Percentiles rank a stretch among this genome's conserved stretches.
Evolutionary conservation across 2,888 invertebrate species (phyloP).

Genomic region (Drymonia ruficornis): DNA sequence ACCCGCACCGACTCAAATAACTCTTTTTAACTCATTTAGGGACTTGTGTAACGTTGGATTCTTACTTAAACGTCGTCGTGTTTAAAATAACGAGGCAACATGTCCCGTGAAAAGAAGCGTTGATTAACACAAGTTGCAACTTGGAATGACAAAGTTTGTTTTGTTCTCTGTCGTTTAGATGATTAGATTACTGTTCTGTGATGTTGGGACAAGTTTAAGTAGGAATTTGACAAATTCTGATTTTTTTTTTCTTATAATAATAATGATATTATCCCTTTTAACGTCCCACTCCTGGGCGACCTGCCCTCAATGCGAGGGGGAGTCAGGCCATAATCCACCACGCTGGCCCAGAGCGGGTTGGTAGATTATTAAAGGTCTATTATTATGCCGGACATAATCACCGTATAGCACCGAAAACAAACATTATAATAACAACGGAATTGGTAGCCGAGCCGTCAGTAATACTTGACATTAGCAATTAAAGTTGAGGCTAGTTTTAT

Average conservation of each 20-base stretch:
- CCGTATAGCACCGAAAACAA: too few species aligned
- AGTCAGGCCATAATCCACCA: too few species aligned
- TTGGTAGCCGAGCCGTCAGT: conserved; percentile 25
- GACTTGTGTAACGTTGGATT: conserved; percentile 48
- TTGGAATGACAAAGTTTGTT: neutral
- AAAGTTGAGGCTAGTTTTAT: conserved; percentile 54
- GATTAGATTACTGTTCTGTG: neutral
- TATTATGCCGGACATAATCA: too few species aligned
- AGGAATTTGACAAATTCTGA: neutral
- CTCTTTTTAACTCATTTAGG: conserved; percentile 59
- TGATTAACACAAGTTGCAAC: conserved; percentile 17
- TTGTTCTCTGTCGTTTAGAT: neutral
- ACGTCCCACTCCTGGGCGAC: too few species aligned
- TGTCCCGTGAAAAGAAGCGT: conserved; percentile 33
- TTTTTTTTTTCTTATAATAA: too few species aligned
- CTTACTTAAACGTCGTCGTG: conserved; percentile 42
- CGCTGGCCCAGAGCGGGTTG: too few species aligned
- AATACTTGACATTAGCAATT: conserved; percentile 48
- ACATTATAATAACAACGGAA: conserved; percentile 24
- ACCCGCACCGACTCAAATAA: conserved; percentile 50
- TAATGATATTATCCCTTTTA: too few species aligned
- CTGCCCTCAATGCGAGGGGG: too few species aligned
- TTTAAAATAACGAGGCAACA: conserved; percentile 9
- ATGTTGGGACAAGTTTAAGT: neutral
- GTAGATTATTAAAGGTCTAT: too few species aligned